phyloP scores from a whole-genome alignment of 1,140 invertebrate genomes.

The Hyles euphorbiae region DNA sequence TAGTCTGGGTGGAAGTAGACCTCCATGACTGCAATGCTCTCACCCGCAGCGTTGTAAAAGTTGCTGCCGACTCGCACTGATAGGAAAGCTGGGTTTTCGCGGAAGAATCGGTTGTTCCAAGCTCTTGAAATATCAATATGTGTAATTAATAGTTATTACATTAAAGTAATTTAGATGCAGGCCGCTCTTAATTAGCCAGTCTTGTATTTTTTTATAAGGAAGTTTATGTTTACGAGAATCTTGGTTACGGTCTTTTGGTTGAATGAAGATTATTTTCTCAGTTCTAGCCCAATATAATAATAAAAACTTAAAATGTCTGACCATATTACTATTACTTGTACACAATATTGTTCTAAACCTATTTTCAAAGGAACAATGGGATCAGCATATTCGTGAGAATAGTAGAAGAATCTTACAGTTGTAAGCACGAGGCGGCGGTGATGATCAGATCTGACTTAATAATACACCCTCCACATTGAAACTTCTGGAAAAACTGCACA shows the following conservation, averaged over 20 bases:
- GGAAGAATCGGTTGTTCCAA: conserved; percentile 57
- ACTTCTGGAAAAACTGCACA: conserved; percentile 51
- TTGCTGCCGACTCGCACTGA: conserved; percentile 48
- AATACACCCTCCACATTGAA: conserved; percentile 54
- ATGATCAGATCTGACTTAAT: conserved; percentile 22
- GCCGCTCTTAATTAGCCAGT: too few relatives aligned
- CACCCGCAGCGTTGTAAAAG: conserved; percentile 43
- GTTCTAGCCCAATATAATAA: too few relatives aligned
- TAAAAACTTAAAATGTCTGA: too few relatives aligned
- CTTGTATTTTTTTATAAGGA: too few relatives aligned
- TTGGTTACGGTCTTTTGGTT: too few relatives aligned
- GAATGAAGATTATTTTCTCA: too few relatives aligned
- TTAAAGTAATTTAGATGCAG: too few relatives aligned
- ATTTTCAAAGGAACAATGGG: too few relatives aligned
- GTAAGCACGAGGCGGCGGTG: conserved; percentile 23
- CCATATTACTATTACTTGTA: too few relatives aligned
- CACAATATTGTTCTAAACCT: too few relatives aligned
- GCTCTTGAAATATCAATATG: conserved; percentile 37
- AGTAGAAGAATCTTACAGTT: conserved; percentile 14
- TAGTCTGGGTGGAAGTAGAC: conserved; percentile 54
- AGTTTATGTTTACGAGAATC: too few relatives aligned
- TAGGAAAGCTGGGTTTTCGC: conserved; percentile 57
- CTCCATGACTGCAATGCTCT: conserved; percentile 41
- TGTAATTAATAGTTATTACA: neutral
- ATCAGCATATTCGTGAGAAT: too few relatives aligned